Conservation (phyloP, 2,113 vertebrate species). For the Micromys minutus region DNA sequence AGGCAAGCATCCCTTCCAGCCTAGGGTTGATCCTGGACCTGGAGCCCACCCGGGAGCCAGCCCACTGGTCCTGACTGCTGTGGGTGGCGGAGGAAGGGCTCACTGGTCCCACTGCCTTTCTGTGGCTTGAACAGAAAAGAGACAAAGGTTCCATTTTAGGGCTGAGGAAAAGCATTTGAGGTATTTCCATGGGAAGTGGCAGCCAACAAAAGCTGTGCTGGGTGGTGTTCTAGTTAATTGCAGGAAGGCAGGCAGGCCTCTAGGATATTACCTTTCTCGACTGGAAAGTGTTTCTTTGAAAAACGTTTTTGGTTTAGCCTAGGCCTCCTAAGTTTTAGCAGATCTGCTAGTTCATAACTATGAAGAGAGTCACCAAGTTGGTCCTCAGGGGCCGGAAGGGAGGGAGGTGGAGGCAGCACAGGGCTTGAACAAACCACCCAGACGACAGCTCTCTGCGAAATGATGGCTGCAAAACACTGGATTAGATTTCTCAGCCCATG, state of each 20-base stretch:
- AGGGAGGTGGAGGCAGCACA: background rate
- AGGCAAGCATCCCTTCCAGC: background rate
- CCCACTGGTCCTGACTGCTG: background rate
- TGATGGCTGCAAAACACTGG: constrained; percentile 71
- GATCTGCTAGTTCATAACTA: constrained; percentile 73
- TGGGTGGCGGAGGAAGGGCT: constrained; percentile 40
- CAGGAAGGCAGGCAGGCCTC: constrained; percentile 78
- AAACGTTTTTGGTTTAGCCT: constrained; percentile 71
- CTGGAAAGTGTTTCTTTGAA: constrained; percentile 80
- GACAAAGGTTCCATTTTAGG: constrained; percentile 78
- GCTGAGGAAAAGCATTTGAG: constrained; percentile 80
- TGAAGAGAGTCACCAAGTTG: constrained; percentile 49
- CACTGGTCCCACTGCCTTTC: constrained; percentile 53
- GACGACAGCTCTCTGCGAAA: constrained; percentile 71
- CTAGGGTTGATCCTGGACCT: background rate
- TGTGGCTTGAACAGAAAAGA: constrained; percentile 75
- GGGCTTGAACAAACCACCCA: constrained; percentile 36
- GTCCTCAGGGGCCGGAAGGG: constrained; percentile 30
- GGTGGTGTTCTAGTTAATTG: constrained; percentile 79
- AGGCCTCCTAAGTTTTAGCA: constrained; percentile 73
- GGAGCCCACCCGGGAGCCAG: constrained; percentile 48
- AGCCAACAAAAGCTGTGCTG: constrained; percentile 77
- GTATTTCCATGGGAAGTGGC: constrained; percentile 80
- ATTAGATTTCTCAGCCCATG: constrained; percentile 68
- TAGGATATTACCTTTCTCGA: constrained; percentile 79